These are phyloP conservation scores for Metridium senile DNA, from an alignment of 92 coral and sea anemone species.

Conservation along the genomic window DNA sequence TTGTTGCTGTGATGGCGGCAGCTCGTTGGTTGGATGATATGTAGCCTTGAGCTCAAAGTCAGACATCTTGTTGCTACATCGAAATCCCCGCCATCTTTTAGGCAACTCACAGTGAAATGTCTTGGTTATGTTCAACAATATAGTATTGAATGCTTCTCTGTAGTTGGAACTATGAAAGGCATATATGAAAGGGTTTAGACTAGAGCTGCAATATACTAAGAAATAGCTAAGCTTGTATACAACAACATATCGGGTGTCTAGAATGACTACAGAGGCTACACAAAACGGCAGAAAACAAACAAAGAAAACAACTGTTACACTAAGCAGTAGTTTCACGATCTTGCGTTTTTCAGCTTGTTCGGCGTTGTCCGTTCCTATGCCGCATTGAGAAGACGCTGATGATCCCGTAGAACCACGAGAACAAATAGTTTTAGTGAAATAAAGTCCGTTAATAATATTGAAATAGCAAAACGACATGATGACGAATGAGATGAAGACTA, in stretches of 20 bases:
- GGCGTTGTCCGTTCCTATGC: conserved; percentile 2
- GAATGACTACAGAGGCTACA: conserved; percentile 33
- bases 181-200: conserved; percentile 68
- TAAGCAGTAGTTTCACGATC: conserved; percentile 65
- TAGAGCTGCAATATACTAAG: conserved; percentile 63
- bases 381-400: background rate
- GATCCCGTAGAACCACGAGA: conserved; percentile 37
- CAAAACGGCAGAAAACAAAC: conserved; percentile 72
- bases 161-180: conserved; percentile 72
- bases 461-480: conserved; percentile 66
- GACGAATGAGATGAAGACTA: conserved; percentile 37
- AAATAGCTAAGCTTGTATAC: conserved; percentile 52
- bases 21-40: background rate
- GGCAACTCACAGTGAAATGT: conserved; percentile 8
- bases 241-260: conserved; percentile 23
- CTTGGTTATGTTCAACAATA: background rate
- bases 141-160: conserved; percentile 58
- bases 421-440: conserved; percentile 76
- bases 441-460: conserved; percentile 71
- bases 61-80: conserved; percentile 21
- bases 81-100: background rate
- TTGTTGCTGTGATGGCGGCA: background rate
- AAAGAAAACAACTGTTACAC: conserved; percentile 61
- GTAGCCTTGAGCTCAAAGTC: conserved; percentile 17
- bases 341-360: conserved; percentile 60